Conservation (phyloP, 2,888 invertebrate species). For the Nemotelus nigrinus region DNA sequence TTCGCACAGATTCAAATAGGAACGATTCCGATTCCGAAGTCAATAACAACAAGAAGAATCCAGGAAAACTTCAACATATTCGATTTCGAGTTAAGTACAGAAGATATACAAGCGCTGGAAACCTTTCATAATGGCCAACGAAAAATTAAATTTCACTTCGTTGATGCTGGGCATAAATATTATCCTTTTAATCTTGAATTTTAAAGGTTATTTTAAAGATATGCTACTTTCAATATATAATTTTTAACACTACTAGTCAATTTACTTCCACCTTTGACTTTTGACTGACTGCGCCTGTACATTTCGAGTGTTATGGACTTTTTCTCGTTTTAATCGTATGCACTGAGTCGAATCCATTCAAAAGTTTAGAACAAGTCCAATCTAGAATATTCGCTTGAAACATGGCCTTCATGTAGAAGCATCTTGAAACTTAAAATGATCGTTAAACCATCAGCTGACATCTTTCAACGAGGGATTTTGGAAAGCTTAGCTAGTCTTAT, state of each 20-base stretch:
- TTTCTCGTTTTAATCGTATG: neutral
- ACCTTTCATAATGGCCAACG: slow-evolving; percentile 65
- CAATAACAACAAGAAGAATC: slow-evolving; percentile 67
- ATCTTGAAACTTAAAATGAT: too few relatives aligned
- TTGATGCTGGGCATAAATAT: slow-evolving; percentile 56
- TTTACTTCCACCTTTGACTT: neutral
- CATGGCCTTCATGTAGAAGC: too few relatives aligned
- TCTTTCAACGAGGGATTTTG: too few relatives aligned
- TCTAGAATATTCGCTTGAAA: too few relatives aligned
- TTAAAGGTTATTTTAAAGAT: slow-evolving; percentile 45
- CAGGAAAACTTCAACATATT: slow-evolving; percentile 69
- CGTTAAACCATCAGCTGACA: too few relatives aligned
- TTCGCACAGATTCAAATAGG: slow-evolving; percentile 69
- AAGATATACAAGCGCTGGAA: slow-evolving; percentile 67
- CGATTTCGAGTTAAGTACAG: slow-evolving; percentile 67
- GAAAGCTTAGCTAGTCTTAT: too few relatives aligned
- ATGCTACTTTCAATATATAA: too few relatives aligned
- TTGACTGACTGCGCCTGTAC: neutral
- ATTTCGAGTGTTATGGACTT: neutral
- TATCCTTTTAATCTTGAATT: slow-evolving; percentile 61
- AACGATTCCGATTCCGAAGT: slow-evolving; percentile 70
- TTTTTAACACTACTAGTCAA: neutral
- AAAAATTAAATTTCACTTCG: slow-evolving; percentile 57
- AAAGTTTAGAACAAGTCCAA: neutral
- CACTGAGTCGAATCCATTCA: neutral